Percentiles rank a stretch among this genome's conserved stretches.
These are phyloP conservation scores for Bradypodion ventrale DNA, from an alignment of 2,797 vertebrate genomes.

Conservation along the genomic window DNA sequence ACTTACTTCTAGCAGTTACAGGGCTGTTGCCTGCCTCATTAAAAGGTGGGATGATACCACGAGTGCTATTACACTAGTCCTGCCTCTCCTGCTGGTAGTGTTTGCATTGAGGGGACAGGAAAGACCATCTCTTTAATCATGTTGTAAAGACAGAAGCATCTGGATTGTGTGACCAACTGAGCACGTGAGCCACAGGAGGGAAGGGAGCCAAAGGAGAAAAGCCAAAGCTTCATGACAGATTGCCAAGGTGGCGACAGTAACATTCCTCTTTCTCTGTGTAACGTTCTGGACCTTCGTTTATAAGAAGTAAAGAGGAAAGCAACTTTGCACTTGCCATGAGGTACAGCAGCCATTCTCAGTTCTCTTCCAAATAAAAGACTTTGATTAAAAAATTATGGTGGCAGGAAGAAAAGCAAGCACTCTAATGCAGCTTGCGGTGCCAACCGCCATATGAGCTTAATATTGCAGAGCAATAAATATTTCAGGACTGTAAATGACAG, in stretches of 20 bases:
- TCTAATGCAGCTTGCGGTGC: background rate
- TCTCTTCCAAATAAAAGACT: background rate
- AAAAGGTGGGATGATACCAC: too few species aligned
- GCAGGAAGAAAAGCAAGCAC: background rate
- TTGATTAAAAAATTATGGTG: background rate
- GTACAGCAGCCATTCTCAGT: background rate
- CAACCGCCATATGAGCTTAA: background rate
- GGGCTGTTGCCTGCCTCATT: too few species aligned
- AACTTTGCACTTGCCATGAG: background rate
- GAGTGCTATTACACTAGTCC: too few species aligned
- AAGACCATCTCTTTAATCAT: background rate
- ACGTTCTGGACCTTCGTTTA: too few species aligned
- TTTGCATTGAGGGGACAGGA: background rate
- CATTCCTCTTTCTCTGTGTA: background rate
- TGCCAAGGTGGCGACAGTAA: too few species aligned
- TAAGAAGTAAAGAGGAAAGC: background rate
- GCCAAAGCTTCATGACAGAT: background rate
- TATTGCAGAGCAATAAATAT: background rate
- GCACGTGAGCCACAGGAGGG: too few species aligned
- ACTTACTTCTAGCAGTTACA: too few species aligned
- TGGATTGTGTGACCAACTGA: background rate
- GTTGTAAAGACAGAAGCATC: background rate
- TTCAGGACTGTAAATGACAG: background rate
- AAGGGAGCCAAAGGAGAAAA: background rate
- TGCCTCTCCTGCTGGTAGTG: background rate